Percentiles rank a stretch among this genome's conserved stretches.
phyloP scores from a whole-genome alignment of 2,113 vertebrate species.

The Eurystomus gularis region DNA sequence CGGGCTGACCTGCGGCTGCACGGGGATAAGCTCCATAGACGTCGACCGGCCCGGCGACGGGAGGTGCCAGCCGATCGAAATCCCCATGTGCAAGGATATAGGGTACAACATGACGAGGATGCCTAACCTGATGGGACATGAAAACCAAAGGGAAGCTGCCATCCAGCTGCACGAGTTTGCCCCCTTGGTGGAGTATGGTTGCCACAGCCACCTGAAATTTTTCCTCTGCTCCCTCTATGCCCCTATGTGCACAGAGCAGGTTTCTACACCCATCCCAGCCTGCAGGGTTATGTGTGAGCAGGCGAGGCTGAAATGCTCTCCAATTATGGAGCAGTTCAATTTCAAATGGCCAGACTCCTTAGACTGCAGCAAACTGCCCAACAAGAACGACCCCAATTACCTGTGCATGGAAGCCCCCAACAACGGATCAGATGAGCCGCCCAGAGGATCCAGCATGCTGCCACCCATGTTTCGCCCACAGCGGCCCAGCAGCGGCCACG shows the following conservation, averaged over 20 bases:
- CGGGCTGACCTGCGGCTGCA: conserved; percentile 63
- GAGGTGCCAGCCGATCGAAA: conserved; percentile 90
- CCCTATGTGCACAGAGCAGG: conserved; percentile 98
- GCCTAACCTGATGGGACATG: conserved; percentile 96
- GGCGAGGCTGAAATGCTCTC: conserved; percentile 90
- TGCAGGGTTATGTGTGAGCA: conserved; percentile 97
- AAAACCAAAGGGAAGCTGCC: conserved; percentile 89
- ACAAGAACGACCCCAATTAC: conserved; percentile 94
- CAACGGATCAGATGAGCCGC: conserved; percentile 88
- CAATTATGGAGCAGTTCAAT: conserved; percentile 93
- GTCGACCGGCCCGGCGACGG: conserved; percentile 87
- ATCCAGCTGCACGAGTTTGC: conserved; percentile 94
- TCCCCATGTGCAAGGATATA: conserved; percentile 95
- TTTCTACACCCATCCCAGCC: conserved; percentile 94
- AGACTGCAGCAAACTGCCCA: conserved; percentile 91
- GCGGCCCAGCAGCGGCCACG: conserved; percentile 80
- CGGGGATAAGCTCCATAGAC: conserved; percentile 90
- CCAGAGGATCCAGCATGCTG: conserved; percentile 85
- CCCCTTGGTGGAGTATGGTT: conserved; percentile 94
- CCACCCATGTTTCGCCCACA: conserved; percentile 87
- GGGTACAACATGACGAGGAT: conserved; percentile 97
- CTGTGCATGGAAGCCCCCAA: conserved; percentile 98
- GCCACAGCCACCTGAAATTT: conserved; percentile 92
- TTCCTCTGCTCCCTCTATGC: conserved; percentile 96
- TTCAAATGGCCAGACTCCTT: conserved; percentile 94